Evolutionary conservation across 1,140 invertebrate species (phyloP), one percentile per base, ranked within the genome.

Genomic region (Helicoverpa zea): DNA sequence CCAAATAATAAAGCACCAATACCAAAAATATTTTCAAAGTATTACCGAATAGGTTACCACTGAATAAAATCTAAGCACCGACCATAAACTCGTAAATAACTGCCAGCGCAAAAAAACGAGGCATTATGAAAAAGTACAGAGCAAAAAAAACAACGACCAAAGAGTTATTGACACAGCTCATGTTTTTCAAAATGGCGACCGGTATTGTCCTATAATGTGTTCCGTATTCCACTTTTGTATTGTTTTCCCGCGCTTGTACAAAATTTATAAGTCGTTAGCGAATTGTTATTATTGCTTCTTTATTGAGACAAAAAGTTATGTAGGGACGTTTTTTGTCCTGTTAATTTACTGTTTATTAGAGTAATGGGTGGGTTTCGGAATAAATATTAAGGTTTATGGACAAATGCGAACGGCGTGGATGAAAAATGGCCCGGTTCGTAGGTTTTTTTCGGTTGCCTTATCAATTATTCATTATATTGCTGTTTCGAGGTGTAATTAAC

Each of bases 91-190:
- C 16, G 47, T 51, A 52, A 49, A 76, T 68, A 76, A 76, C 51
- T 76, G 58, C 58, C 59, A 59, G 23, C 63, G 52, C 35, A 13
- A 54, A 79, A 79, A 79, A 79, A 79, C 77, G 59, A 79, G 30
- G 63, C 61, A 68, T 58, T 35, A 68, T 68, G 18, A 74, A 74
- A 58, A 59, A 74, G 58, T 74, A 64, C 43, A 70, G 54, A 63
- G 56, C 54, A 73, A 70, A 56, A 75, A 76, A 76, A 76, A 61
- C 35, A 49, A 51, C 51, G 68, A 76, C 72, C 61, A 75, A 70
- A 77, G 74, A 63, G 73, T 83, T 83, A 83, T 83, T 77, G 78
- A 83, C 78, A 47, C 72, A 61, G 52, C n/a, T 64, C 79, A 73
- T 64, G 49, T 75, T 81, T 43, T 58, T 51, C 61, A 76, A 74